Evolutionary conservation across 2,797 vertebrate genomes (phyloP), one percentile per base, ranked within the genome.

Genomic region (Hydrophis major): DNA sequence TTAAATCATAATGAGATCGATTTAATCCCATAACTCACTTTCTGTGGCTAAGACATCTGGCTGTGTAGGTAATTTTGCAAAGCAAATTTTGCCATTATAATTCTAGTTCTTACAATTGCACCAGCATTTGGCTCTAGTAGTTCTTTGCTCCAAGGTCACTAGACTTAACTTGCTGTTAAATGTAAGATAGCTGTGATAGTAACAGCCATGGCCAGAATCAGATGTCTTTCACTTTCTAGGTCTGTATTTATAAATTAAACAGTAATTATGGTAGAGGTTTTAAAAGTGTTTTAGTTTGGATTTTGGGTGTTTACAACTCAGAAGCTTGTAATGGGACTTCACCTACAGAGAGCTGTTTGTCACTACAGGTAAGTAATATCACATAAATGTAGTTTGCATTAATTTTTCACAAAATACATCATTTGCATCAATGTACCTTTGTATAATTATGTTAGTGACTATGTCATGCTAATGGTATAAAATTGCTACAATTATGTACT

Each of bases 141-240:
- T n/a, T 63, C 60, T 91, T 86, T 86, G 61, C 42, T 63, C 42
- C 57, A 87, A 86, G 90, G 86, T 28, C 90, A 91, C 50, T 87
- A 53, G 16, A 63, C 27, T n/a, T 27, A 28, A 47, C n/a, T 61
- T 28, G 12, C 74, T 86, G 28, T 50, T 28, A 42, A n/a, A 32
- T 61, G 86, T 91, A 91, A 60, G 56, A 91, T 91, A n/a, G 8
- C 78, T 42, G 22, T 50, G 50, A 59, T n/a, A 18, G 50, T 63
- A 61, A 69, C 50, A 92, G 32, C 25, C 20, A 22, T 42, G 16
- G 60, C 10, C 50, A 55, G 22, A 47, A n/a, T 86, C 20, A 87
- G 2, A 59, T 61, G 59, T 50, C 42, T 16, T 86, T 28, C 20
- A 83, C 78, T 59, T 91, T 61, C 18, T 83, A 28, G 59, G 27